phyloP scores from a whole-genome alignment of 2,888 invertebrate species.

The Athripsodes cinereus region DNA sequence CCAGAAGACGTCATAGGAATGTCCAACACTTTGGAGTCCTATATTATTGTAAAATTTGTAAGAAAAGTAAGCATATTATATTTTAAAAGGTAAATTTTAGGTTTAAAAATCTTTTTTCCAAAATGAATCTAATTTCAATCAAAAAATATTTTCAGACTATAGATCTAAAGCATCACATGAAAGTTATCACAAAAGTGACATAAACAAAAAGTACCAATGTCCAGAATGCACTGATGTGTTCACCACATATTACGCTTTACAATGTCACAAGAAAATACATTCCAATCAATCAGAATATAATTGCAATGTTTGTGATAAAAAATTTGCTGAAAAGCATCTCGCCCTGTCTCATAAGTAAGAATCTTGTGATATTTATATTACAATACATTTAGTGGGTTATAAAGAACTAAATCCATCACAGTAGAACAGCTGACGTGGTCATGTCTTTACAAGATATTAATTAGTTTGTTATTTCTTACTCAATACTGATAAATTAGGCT shows the following conservation, averaged over 20 bases:
- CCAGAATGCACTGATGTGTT: neutral
- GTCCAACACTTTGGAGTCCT: constrained; percentile 39
- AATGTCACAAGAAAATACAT: constrained; percentile 35
- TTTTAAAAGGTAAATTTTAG: too few species aligned
- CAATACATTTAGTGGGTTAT: neutral
- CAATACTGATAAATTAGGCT: too few species aligned
- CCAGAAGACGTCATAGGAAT: constrained; percentile 36
- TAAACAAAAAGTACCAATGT: neutral
- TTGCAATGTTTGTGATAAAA: constrained; percentile 39
- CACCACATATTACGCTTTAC: neutral
- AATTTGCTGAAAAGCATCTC: constrained; percentile 34
- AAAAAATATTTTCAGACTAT: neutral
- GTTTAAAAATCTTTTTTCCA: too few species aligned
- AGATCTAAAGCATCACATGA: constrained; percentile 1
- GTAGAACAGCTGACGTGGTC: too few species aligned
- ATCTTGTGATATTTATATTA: neutral
- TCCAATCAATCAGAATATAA: constrained; percentile 30
- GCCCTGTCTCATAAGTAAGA: constrained; percentile 38
- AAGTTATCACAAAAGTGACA: neutral
- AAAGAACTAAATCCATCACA: neutral
- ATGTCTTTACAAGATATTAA: too few species aligned
- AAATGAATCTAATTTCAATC: too few species aligned
- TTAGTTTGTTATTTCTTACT: too few species aligned
- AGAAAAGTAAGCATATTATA: constrained; percentile 35
- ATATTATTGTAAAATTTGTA: constrained; percentile 39